Evolutionary conservation across 1,140 invertebrate species (phyloP).

Genomic region (Patella vulgata): DNA sequence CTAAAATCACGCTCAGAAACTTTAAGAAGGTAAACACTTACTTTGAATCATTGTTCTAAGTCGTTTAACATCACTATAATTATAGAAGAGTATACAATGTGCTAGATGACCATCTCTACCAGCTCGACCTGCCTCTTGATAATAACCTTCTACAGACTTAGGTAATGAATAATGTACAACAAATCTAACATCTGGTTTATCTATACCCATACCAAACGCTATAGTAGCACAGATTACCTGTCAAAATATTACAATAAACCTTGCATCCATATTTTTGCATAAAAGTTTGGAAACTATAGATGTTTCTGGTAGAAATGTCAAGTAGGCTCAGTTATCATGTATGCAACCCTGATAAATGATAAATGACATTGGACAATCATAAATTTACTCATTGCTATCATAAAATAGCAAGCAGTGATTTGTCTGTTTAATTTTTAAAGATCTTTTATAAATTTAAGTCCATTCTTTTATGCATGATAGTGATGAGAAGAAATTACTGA

Average conservation of each 20-base stretch:
- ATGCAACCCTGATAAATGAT: too few species aligned
- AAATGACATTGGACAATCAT: too few species aligned
- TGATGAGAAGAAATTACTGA: too few species aligned
- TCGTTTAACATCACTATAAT: slow-evolving; percentile 82
- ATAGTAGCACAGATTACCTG: slow-evolving; percentile 92
- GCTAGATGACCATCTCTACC: slow-evolving; percentile 88
- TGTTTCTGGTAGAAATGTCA: too few species aligned
- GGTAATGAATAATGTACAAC: slow-evolving; percentile 89
- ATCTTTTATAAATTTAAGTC: too few species aligned
- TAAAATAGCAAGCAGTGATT: too few species aligned
- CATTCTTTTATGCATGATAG: too few species aligned
- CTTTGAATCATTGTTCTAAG: slow-evolving; percentile 80
- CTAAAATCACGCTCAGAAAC: too few species aligned
- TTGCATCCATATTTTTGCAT: not conserved
- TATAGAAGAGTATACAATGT: slow-evolving; percentile 88
- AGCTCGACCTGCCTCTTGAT: slow-evolving; percentile 96
- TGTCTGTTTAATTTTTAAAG: too few species aligned
- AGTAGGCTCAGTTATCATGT: too few species aligned
- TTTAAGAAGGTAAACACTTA: slow-evolving; percentile 67
- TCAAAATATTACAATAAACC: slow-evolving; percentile 28
- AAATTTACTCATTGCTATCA: too few species aligned
- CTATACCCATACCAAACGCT: slow-evolving; percentile 98
- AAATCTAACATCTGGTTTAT: slow-evolving; percentile 79
- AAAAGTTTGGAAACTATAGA: too few species aligned
- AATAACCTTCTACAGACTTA: slow-evolving; percentile 97